phyloP scores from a whole-genome alignment of 2,113 vertebrate species.

The Sylvilagus bachmani region DNA sequence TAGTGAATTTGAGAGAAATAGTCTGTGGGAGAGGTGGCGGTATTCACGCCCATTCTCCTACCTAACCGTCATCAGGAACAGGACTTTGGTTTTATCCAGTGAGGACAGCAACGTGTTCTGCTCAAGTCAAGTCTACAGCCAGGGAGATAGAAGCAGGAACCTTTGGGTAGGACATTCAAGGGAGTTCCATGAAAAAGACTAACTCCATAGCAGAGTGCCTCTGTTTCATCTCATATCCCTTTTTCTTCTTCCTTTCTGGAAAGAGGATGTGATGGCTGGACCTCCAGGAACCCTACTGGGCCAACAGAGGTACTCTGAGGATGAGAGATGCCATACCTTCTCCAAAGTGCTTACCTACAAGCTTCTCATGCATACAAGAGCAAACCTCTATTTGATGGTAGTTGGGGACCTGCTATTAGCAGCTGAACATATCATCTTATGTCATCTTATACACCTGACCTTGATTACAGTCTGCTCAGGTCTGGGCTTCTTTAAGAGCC shows the following conservation, averaged over 20 bases:
- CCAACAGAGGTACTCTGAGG: neutral
- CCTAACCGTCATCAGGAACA: neutral
- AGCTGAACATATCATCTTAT: neutral
- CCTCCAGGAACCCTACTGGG: neutral
- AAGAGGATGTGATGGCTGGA: neutral
- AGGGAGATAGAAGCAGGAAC: neutral
- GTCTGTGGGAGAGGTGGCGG: neutral
- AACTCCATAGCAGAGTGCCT: neutral
- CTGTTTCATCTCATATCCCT: neutral
- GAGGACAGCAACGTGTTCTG: neutral
- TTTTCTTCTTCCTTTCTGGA: constrained; percentile 32
- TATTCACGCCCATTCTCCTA: neutral
- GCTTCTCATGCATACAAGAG: neutral
- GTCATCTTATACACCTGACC: neutral
- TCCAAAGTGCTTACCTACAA: neutral
- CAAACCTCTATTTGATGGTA: neutral
- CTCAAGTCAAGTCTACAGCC: neutral
- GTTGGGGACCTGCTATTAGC: neutral
- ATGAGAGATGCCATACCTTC: neutral
- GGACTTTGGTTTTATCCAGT: neutral
- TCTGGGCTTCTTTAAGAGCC: neutral
- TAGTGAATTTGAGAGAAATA: neutral
- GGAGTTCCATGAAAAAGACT: neutral
- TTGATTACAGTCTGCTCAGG: neutral
- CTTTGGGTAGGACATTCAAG: neutral